Conservation (phyloP, 2,888 invertebrate genomes). For the Bellardia pandia region DNA sequence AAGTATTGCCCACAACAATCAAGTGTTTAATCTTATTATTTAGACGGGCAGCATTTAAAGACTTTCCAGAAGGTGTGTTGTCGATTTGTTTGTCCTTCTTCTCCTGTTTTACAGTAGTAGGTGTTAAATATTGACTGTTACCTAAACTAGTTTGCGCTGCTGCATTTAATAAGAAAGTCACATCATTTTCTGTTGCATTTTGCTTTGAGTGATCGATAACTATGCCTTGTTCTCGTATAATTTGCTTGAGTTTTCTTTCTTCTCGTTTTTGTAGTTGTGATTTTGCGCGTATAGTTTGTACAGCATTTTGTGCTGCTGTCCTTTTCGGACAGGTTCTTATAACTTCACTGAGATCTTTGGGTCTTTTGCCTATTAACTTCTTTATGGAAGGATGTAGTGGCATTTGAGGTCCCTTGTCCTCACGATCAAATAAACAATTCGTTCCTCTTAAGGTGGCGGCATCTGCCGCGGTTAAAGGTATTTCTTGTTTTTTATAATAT, state of each 20-base stretch:
- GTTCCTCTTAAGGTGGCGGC: conserved; percentile 79
- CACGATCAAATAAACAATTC: conserved; percentile 77
- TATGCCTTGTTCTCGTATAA: conserved; percentile 79
- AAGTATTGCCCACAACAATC: conserved; percentile 89
- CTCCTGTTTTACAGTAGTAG: neutral
- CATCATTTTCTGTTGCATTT: conserved; percentile 26
- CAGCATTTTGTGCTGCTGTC: conserved; percentile 85
- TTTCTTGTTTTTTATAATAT: conserved; percentile 86
- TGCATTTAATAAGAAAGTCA: conserved; percentile 37
- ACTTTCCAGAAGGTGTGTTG: conserved; percentile 59
- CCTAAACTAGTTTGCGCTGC: conserved; percentile 24
- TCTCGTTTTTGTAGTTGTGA: conserved; percentile 79
- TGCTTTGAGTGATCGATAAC: conserved; percentile 80
- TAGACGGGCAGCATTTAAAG: conserved; percentile 70
- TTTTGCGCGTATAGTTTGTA: conserved; percentile 79
- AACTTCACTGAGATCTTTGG: conserved; percentile 85
- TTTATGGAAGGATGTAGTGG: conserved; percentile 91
- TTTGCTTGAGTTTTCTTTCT: conserved; percentile 78
- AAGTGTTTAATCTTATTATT: conserved; percentile 86
- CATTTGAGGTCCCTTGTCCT: conserved; percentile 83
- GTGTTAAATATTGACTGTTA: neutral
- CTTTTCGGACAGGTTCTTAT: conserved; percentile 84
- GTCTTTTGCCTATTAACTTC: conserved; percentile 88
- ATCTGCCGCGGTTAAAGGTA: conserved; percentile 83
- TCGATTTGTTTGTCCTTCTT: neutral